phyloP scores from a whole-genome alignment of 2,113 vertebrate species.

The Daubentonia madagascariensis region DNA sequence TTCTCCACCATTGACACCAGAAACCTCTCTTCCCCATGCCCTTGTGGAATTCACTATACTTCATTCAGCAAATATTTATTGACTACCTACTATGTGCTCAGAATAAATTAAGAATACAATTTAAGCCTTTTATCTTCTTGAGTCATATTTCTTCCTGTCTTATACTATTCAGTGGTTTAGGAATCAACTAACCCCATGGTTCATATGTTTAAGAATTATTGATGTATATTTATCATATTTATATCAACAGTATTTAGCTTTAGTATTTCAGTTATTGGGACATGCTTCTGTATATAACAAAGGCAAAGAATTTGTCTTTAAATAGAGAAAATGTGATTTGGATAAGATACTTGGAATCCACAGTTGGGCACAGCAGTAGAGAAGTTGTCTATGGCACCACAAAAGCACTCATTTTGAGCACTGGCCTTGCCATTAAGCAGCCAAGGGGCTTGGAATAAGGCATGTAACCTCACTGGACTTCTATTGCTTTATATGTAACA shows the following conservation, averaged over 20 bases:
- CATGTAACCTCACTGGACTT: not conserved
- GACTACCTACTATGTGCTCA: not conserved
- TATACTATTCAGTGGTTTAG: not conserved
- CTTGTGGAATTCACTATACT: not conserved
- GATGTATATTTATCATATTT: not conserved
- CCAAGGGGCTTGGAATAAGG: not conserved
- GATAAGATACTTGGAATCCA: not conserved
- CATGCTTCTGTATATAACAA: not conserved
- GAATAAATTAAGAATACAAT: not conserved
- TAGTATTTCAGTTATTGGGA: not conserved
- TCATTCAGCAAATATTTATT: not conserved
- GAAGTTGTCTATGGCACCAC: not conserved
- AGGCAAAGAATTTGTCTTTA: not conserved
- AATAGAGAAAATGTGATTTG: not conserved
- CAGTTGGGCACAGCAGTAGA: not conserved
- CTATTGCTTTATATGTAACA: not conserved
- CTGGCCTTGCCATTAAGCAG: not conserved
- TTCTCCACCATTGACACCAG: not conserved
- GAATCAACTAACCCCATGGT: not conserved
- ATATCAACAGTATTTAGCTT: not conserved
- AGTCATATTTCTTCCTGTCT: not conserved
- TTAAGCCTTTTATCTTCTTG: not conserved
- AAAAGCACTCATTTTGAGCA: not conserved
- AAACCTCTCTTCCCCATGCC: not conserved
- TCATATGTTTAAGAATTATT: not conserved